Evolutionary conservation across 2,113 vertebrate genomes (phyloP), one percentile per base, ranked within the genome.

Genomic region (Tichodroma muraria): DNA sequence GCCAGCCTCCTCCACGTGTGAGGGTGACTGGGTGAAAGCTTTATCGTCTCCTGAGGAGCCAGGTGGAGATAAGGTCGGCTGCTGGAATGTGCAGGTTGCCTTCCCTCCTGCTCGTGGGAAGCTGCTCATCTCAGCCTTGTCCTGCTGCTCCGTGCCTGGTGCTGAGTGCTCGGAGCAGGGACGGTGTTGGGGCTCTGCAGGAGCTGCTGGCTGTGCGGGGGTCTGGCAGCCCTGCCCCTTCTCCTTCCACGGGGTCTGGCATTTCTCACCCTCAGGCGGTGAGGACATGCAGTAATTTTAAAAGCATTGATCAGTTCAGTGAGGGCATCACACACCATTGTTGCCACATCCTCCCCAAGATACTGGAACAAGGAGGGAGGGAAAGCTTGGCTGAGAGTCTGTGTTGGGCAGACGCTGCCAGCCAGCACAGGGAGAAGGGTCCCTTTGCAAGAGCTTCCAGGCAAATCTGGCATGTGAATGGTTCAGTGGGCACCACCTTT

Each of bases 401-500:
- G 3, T 11, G 16, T 2, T 13, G 44, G 72, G 63, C 68, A 70
- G 52, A 7, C 7, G 0, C 75, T 78, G 45, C 18, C 61, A 24
- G 56, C 18, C 14, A 8, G 27, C 2, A 2, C 0, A 3, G 47
- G 68, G 33, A 3, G 3, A 54, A 35, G 68, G 40, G 13, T 4
- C 8, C 19, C 33, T 21, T 23, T 11, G 59, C 27, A 30, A 6
- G 33, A 53, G 59, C 81, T 50, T 33, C 52, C 2, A 6, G 45
- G 57, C 21, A 80, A 45, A 52, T 9, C 75, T 40, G 8, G 37
- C 19, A 7, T 7, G 6, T 0, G 3, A 6, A 27, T 10, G 47
- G 1, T 35, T 79, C 59, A 49, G 54, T 1, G 7, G 30, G 35
- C 37, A 25, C 33, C 10, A 3, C 2, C 65, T 66, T 40, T 18